Evolutionary conservation across 2,888 invertebrate species (phyloP).

Genomic region (Apamea monoglypha): DNA sequence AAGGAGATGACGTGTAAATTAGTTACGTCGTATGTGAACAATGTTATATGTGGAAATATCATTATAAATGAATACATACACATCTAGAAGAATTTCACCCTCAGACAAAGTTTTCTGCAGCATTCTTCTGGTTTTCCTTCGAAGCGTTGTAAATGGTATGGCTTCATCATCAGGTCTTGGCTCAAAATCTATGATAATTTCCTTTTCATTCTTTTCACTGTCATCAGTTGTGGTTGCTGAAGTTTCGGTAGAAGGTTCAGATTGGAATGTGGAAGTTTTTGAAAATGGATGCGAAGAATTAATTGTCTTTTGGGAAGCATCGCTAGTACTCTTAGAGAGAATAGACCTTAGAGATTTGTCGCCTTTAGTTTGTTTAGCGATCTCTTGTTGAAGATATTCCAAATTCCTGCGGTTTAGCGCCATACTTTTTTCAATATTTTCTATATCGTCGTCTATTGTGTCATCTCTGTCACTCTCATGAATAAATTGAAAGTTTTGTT

Average conservation of each 20-base stretch:
- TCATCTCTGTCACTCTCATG: constrained; percentile 89
- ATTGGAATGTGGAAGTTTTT: constrained; percentile 88
- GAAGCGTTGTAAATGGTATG: constrained; percentile 90
- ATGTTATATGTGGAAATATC: not conserved
- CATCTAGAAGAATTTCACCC: constrained; percentile 93
- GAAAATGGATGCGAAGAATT: constrained; percentile 85
- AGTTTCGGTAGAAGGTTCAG: constrained; percentile 89
- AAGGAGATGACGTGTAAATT: not conserved
- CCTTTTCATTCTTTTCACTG: constrained; percentile 92
- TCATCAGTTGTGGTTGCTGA: constrained; percentile 89
- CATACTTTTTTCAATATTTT: constrained; percentile 89
- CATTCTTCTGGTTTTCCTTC: constrained; percentile 87
- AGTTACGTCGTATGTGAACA: not conserved
- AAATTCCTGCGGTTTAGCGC: constrained; percentile 87
- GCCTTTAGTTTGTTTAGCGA: constrained; percentile 86
- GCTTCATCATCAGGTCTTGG: constrained; percentile 92
- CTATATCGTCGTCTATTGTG: constrained; percentile 88
- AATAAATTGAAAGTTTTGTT: constrained; percentile 89
- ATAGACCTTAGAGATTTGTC: constrained; percentile 85
- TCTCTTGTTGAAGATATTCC: constrained; percentile 89
- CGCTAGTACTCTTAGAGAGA: constrained; percentile 86
- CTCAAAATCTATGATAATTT: constrained; percentile 97
- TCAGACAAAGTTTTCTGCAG: constrained; percentile 95
- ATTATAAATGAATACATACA: constrained; percentile 77
- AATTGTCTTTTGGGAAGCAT: constrained; percentile 85